Conservation (phyloP, 2,797 vertebrate genomes). For the Pampus argenteus region DNA sequence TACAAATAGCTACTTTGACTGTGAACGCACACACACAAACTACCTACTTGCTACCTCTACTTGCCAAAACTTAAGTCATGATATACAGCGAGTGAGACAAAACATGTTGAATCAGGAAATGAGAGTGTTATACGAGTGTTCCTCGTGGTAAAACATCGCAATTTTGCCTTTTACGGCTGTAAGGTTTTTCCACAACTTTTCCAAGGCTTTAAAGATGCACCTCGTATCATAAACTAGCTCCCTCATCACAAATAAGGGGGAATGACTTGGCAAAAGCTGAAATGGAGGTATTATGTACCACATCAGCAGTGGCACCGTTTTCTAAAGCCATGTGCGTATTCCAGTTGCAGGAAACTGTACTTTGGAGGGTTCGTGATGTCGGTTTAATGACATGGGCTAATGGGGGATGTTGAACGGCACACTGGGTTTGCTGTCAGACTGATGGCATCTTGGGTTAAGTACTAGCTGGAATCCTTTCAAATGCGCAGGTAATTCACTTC, state of each 20-base stretch:
- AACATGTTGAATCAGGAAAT: background rate
- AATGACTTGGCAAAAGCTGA: constrained; percentile 60
- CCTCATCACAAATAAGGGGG: constrained; percentile 47
- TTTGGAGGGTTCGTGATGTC: constrained; percentile 47
- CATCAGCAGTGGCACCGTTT: constrained; percentile 43
- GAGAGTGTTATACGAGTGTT: background rate
- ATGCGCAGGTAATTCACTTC: constrained; percentile 32
- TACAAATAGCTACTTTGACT: background rate
- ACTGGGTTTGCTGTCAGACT: constrained; percentile 41
- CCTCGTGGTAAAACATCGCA: background rate
- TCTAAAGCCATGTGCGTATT: constrained; percentile 35
- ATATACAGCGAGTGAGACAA: background rate
- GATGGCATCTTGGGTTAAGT: constrained; percentile 49
- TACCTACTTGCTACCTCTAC: background rate
- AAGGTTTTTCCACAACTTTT: constrained; percentile 10
- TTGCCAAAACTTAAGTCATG: background rate
- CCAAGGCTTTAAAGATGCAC: constrained; percentile 3
- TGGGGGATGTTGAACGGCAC: constrained; percentile 28
- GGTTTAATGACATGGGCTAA: constrained; percentile 54
- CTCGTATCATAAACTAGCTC: constrained; percentile 27
- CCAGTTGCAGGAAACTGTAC: constrained; percentile 25
- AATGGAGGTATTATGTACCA: constrained; percentile 38
- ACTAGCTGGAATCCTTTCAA: constrained; percentile 32
- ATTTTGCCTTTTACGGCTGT: background rate
- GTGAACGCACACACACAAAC: background rate